Base-by-base conservation (phyloP, 2,113 vertebrate species). In the Rhineura floridana region DNA sequence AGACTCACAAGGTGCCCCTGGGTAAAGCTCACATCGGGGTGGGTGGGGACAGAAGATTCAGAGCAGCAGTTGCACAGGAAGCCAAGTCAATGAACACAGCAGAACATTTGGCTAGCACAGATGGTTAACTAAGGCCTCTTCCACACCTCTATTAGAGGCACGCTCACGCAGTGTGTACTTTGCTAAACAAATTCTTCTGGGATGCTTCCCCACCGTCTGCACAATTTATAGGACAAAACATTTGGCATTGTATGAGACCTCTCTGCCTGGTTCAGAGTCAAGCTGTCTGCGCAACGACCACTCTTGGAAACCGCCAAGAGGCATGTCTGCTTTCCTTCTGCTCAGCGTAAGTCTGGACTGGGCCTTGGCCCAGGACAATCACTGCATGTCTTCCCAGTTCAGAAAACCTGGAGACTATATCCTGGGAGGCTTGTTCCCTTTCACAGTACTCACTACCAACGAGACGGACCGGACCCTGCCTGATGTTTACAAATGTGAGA, bases 371-470 rank as follows among this genome's bases (percentile, higher is more conserved):
- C 88, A 12, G 70, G 1, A 94, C 85, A 85, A 95, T 87, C 79
- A 91, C 69, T 86, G 97, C 95, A 79, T 97, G 0, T 96, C 96
- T 0, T 89, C 30, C 28, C 96, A 98, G 90, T 97, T 99, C 83
- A 92, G 33, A 2, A 91, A 94, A 21, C 72, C 94, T 0, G 98
- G 98, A 0, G 97, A 99, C 89, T 97, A 98, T 0, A n/a, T 97
- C 75, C 90, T 99, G 0, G 99, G 99, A 0, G 98, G 98, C 0
- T 95, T 99, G 1, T 98, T 99, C 91, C 97, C 97, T 0, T 97
- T 99, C 1, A 97, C 97, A 0, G 42, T 67, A 0, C 92, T 96
- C n/a, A 86, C 94, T 0, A 36, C 92, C 19, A 95, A 95, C 72
- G 42, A 96, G 30, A 84, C 87, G 0, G 7, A 94, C 3, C 94